A percentile compares a stretch with the other conserved stretches of the same genome.
Conservation (phyloP, 2,888 invertebrate genomes). For the Acanthopleura granulata region DNA sequence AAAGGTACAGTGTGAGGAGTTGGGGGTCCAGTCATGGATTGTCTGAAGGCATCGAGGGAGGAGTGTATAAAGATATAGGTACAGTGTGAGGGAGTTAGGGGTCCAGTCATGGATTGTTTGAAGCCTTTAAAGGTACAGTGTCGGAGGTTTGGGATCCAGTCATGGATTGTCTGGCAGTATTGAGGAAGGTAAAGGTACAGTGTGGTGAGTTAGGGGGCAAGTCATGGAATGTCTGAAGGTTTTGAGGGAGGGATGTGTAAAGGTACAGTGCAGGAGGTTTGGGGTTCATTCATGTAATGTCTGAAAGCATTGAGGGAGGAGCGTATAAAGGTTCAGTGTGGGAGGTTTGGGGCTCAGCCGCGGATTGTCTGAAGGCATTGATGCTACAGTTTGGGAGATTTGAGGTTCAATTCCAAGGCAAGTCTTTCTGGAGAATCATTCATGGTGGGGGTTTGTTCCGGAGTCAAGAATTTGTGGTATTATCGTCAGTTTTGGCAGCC, state of each 20-base stretch:
- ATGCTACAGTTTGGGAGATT: slow-evolving; percentile 43
- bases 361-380: slow-evolving; percentile 64
- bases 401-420: slow-evolving; percentile 62
- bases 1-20: slow-evolving; percentile 41
- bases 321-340: slow-evolving; percentile 53
- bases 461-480: too few relatives aligned
- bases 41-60: slow-evolving; percentile 60
- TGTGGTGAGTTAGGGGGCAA: slow-evolving; percentile 56
- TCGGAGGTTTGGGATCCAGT: slow-evolving; percentile 36
- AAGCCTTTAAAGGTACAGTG: slow-evolving; percentile 56
- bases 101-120: slow-evolving; percentile 54
- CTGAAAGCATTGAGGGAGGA: slow-evolving; percentile 59
- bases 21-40: slow-evolving; percentile 56
- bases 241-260: slow-evolving; percentile 56
- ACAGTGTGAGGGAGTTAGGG: slow-evolving; percentile 48
- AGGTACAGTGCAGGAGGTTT: slow-evolving; percentile 38
- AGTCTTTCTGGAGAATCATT: too few relatives aligned
- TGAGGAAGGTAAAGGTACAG: slow-evolving; percentile 59
- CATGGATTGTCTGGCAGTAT: slow-evolving; percentile 63
- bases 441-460: too few relatives aligned
- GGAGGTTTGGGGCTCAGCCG: slow-evolving; percentile 50
- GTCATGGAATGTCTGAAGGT: slow-evolving; percentile 66
- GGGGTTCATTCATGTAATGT: slow-evolving; percentile 66
- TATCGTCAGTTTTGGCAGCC: too few relatives aligned
- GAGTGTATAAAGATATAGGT: slow-evolving; percentile 60